Base-by-base conservation (phyloP, 1,140 invertebrate species). In the Hyphantria cunea region DNA sequence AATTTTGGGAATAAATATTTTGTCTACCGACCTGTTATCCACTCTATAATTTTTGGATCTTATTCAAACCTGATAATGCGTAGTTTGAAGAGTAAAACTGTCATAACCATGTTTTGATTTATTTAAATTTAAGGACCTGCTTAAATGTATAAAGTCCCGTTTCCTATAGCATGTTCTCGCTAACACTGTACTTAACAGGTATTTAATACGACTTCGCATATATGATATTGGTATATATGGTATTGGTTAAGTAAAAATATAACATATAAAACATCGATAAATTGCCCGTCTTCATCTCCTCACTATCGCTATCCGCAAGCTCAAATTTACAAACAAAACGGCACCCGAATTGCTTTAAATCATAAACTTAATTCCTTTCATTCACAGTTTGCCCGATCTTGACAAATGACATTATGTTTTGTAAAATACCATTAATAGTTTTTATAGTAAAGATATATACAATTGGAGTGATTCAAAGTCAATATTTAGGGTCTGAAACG, bases 401-500 rank as follows among this genome's bases (percentile, higher is more conserved):
- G 10, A 59, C 59, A 66, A 76, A 74, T 61, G 74, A 14, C 14
- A 56, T n/a, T 17, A 56, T 56, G 54, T 56, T 37, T 12, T 13
- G 42, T 11, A 48, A 48, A 56, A 37, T 10, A 25, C 15, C n/a
- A 17, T 31, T 48, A 0, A 47, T 5, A 7, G 14, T 10, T 8
- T 44, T 12, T 72, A n/a, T 17, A 63, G 56, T 50, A 42, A 64
- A 34, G 52, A 32, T 69, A 3, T 44, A 25, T 12, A 33, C 53
- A 17, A 66, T 68, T 56, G 17, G 5, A 25, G 17, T 25, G 17
- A 0, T 45, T 53, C 8, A 9, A 64, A 64, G 12, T 78, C 55
- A 63, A 56, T 13, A 13, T 12, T 13, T 82, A 13, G 66, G 70
- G 10, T 68, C 65, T 6, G 71, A 82, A 58, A 39, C 67, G 5